Evolutionary conservation across 1,140 invertebrate genomes (phyloP).

Genomic region (Charaxes varanes): DNA sequence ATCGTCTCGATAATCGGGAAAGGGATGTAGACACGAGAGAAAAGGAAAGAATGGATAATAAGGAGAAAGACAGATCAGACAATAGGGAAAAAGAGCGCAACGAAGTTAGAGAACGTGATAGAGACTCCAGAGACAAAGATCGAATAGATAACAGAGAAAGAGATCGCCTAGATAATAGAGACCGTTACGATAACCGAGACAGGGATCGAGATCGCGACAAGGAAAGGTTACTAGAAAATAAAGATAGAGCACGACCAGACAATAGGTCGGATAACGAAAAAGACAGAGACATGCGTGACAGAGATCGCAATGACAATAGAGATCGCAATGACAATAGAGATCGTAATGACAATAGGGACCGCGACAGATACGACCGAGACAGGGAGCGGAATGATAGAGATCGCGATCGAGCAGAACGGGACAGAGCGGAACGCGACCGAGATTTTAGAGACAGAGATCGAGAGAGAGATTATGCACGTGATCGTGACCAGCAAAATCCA

Average conservation of each 20-base stretch:
- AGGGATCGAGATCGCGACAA: slow-evolving; percentile 35
- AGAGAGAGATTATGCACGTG: slow-evolving; percentile 2
- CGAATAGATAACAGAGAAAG: slow-evolving; percentile 57
- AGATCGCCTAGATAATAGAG: slow-evolving; percentile 45
- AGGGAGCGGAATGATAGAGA: slow-evolving; percentile 63
- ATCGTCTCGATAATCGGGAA: slow-evolving; percentile 58
- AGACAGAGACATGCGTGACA: slow-evolving; percentile 53
- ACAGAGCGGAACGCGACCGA: slow-evolving; percentile 32
- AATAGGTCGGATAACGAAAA: slow-evolving; percentile 41
- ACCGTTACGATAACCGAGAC: slow-evolving; percentile 42
- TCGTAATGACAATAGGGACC: slow-evolving; percentile 40
- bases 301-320: slow-evolving; percentile 53
- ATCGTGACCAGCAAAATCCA: slow-evolving; percentile 52
- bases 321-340: slow-evolving; percentile 50
- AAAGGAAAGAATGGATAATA: slow-evolving; percentile 44
- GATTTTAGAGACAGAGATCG: slow-evolving; percentile 12
- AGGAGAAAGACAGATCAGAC: slow-evolving; percentile 42
- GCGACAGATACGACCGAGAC: slow-evolving; percentile 29
- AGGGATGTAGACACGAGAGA: slow-evolving; percentile 45
- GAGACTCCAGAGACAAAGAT: slow-evolving; percentile 55
- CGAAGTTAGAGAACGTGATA: slow-evolving; percentile 38
- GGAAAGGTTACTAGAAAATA: slow-evolving; percentile 44
- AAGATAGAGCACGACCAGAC: slow-evolving; percentile 35
- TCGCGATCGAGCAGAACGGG: slow-evolving; percentile 39
- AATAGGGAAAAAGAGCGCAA: slow-evolving; percentile 43